These are phyloP conservation scores for Orycteropus afer DNA, from an alignment of 2,113 vertebrate genomes.

Conservation along the genomic window DNA sequence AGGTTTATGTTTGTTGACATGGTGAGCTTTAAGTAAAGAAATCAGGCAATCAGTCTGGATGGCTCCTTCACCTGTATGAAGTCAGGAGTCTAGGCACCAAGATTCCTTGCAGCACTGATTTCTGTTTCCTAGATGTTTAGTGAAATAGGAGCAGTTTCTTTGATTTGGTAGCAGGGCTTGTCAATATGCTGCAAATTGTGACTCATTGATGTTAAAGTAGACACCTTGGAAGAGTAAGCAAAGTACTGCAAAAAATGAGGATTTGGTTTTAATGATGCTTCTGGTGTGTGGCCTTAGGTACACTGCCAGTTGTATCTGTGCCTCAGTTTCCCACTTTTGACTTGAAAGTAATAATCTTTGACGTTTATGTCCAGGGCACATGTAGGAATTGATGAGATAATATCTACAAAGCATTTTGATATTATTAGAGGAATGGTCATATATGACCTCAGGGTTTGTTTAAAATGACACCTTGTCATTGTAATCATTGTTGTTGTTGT, in stretches of 20 bases:
- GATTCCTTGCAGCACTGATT: not conserved
- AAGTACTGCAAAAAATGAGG: not conserved
- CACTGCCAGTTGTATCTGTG: not conserved
- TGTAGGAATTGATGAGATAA: not conserved
- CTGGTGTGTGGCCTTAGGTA: not conserved
- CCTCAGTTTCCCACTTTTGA: slow-evolving; percentile 41
- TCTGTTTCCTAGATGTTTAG: not conserved
- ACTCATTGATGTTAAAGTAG: not conserved
- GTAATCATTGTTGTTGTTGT: too few relatives aligned
- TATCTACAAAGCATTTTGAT: not conserved
- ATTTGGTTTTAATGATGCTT: not conserved
- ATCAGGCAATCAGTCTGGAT: not conserved
- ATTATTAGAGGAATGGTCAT: not conserved
- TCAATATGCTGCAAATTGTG: not conserved
- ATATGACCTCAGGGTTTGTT: not conserved
- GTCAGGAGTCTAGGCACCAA: not conserved
- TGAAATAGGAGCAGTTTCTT: not conserved
- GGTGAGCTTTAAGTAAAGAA: not conserved
- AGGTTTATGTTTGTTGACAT: not conserved
- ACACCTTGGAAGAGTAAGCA: not conserved
- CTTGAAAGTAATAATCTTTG: not conserved
- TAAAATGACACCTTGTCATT: not conserved
- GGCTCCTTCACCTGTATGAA: not conserved
- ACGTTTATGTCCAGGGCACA: not conserved
- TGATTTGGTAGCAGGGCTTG: not conserved